Evolutionary conservation across 2,797 vertebrate species (phyloP).

Genomic region (Mormyrus proboscirostris): DNA sequence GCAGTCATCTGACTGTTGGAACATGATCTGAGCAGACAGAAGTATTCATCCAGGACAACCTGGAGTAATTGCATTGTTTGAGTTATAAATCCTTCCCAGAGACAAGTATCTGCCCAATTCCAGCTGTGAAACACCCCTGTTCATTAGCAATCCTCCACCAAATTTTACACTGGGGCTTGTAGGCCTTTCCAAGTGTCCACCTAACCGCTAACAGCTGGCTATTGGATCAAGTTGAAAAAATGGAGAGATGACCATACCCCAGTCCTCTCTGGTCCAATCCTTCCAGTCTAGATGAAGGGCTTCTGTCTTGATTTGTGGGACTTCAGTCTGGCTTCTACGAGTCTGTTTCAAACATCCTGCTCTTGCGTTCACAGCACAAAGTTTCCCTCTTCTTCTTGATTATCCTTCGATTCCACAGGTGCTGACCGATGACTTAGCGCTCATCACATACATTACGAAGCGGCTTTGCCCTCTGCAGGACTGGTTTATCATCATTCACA

Average conservation of each 20-base stretch:
- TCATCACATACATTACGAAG: neutral
- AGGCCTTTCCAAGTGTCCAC: neutral
- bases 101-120: neutral
- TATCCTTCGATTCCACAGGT: neutral
- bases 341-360: neutral
- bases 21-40: neutral
- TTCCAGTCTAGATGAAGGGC: neutral
- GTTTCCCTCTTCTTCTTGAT: neutral
- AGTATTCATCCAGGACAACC: neutral
- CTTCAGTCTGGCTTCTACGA: neutral
- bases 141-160: neutral
- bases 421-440: neutral
- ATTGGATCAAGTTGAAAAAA: neutral
- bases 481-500: neutral
- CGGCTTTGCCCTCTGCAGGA: neutral
- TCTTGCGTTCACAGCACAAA: neutral
- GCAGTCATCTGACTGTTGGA: neutral
- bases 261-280: neutral
- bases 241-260: neutral
- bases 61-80: neutral
- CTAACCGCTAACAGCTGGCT: neutral
- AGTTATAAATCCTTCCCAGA: neutral
- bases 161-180: neutral
- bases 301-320: neutral
- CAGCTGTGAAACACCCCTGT: neutral